A percentile compares a stretch with the other conserved stretches of the same genome.
Evolutionary conservation across 2,113 vertebrate genomes (phyloP).

Genomic region (Platanista minor): DNA sequence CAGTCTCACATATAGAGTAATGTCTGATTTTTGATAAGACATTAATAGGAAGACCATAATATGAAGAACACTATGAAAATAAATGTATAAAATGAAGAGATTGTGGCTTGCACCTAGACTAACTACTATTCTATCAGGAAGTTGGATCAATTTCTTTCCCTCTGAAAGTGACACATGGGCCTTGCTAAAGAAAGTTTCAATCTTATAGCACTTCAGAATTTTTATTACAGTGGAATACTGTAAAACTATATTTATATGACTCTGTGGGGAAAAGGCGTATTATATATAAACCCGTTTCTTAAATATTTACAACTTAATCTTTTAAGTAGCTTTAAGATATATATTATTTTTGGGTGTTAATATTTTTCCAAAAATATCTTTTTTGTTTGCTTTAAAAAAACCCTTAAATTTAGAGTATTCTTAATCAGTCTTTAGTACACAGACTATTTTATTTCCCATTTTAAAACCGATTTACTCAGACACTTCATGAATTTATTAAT

Average conservation of each 20-base stretch:
- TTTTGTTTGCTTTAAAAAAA: neutral
- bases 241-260: neutral
- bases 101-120: neutral
- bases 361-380: neutral
- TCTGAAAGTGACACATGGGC: neutral
- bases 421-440: neutral
- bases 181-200: conserved; percentile 11
- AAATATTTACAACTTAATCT: neutral
- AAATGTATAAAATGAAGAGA: neutral
- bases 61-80: neutral
- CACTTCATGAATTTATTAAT: neutral
- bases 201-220: neutral
- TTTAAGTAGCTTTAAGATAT: neutral
- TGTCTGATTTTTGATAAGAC: neutral
- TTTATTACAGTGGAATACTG: neutral
- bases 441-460: neutral
- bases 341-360: neutral
- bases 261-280: neutral
- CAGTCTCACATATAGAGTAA: neutral
- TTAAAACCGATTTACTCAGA: neutral
- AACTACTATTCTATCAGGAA: neutral
- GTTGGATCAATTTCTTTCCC: neutral
- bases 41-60: neutral
- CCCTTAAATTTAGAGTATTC: neutral
- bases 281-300: neutral